Conservation (phyloP, 2,888 invertebrate species). For the Heliconius aoede region DNA sequence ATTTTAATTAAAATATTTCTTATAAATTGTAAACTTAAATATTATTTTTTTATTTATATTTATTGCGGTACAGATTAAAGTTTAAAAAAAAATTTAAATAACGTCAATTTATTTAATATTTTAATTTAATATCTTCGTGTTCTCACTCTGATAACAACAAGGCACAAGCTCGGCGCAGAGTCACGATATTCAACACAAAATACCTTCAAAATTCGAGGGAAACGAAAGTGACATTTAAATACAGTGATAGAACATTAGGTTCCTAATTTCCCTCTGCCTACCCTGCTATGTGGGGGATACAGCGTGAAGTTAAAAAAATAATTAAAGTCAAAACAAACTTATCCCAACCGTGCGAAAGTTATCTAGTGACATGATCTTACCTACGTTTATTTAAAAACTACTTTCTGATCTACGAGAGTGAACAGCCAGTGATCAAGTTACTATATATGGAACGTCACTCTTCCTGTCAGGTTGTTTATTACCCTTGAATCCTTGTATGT, state of each 20-base stretch:
- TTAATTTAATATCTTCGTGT: too few relatives aligned
- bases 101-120: too few relatives aligned
- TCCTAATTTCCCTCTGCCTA: too few relatives aligned
- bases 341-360: slow-evolving; percentile 8
- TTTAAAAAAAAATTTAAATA: too few relatives aligned
- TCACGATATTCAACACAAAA: background rate
- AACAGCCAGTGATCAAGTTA: slow-evolving; percentile 48
- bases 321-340: background rate
- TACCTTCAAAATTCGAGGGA: background rate
- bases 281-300: too few relatives aligned
- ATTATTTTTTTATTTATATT: too few relatives aligned
- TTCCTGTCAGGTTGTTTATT: slow-evolving; percentile 42
- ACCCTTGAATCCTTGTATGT: slow-evolving; percentile 34
- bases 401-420: slow-evolving; percentile 38
- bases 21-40: too few relatives aligned
- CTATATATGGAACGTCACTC: slow-evolving; percentile 51
- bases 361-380: background rate
- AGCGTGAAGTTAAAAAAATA: background rate
- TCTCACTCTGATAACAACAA: background rate
- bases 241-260: too few relatives aligned
- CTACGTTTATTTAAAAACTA: background rate
- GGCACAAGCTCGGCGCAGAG: background rate
- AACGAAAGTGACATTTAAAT: too few relatives aligned
- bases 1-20: too few relatives aligned
- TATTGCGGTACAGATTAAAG: too few relatives aligned